Conservation (phyloP, 2,888 invertebrate genomes). For the Caenorhabditis becei region DNA sequence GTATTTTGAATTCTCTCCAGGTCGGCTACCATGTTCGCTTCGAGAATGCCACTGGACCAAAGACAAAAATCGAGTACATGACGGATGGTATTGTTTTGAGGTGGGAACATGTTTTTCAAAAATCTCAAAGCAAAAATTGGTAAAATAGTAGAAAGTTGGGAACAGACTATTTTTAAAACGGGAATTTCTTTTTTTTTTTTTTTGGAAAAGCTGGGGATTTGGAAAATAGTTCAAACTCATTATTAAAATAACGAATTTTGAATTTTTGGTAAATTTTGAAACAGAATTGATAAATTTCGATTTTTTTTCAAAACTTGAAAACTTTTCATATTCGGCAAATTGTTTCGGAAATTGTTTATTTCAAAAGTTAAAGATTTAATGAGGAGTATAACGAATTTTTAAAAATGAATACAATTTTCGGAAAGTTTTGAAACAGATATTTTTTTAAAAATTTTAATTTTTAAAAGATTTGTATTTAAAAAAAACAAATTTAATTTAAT, state of each 20-base stretch:
- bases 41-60: slow-evolving; percentile 82
- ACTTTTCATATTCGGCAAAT: no score
- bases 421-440: no score
- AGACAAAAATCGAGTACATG: slow-evolving; percentile 87
- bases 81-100: slow-evolving; percentile 93
- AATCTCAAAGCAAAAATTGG: not conserved
- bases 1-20: slow-evolving; percentile 46
- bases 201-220: no score
- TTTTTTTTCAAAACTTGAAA: no score
- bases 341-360: no score
- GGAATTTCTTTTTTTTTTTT: no score
- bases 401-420: no score
- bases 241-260: no score
- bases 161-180: slow-evolving; percentile 84
- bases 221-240: no score
- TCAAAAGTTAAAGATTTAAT: no score
- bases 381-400: no score
- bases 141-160: not conserved
- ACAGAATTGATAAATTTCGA: not conserved
- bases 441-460: not conserved
- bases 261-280: no score
- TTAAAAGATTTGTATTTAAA: not conserved
- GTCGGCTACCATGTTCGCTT: slow-evolving; percentile 91
- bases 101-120: not conserved
- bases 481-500: not conserved